Conservation (phyloP, 2,797 vertebrate species). For the Crossoptilon crossoptilon region DNA sequence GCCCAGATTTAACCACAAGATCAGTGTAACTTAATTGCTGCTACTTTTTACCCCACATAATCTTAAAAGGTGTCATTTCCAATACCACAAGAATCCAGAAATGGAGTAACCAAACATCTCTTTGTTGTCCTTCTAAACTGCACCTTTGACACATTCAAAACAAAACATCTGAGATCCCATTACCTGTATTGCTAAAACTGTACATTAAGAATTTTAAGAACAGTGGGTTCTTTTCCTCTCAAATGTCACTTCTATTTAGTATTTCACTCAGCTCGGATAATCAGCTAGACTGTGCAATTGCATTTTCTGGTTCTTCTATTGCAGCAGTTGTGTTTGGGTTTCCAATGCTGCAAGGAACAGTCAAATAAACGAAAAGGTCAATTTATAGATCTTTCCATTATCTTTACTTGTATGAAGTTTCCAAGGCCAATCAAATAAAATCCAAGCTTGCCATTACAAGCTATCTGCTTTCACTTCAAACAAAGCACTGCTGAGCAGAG, state of each 20-base stretch:
- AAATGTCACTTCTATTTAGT: neutral
- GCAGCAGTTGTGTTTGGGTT: neutral
- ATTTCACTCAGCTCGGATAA: neutral
- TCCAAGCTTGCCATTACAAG: neutral
- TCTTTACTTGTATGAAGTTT: slow-evolving; percentile 8
- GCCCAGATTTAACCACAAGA: neutral
- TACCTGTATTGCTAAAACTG: neutral
- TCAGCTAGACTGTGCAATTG: neutral
- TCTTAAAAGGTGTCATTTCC: neutral
- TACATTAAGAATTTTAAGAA: neutral
- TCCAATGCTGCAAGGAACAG: slow-evolving; percentile 1
- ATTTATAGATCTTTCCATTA: neutral
- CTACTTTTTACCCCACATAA: neutral
- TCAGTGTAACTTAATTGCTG: rapidly evolving
- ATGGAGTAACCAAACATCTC: neutral
- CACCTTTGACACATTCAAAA: neutral
- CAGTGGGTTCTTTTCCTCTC: neutral
- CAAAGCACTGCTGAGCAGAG: neutral
- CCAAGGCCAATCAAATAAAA: slow-evolving; percentile 24
- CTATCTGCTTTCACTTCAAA: slow-evolving; percentile 14
- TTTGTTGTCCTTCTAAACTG: neutral
- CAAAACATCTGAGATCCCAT: neutral
- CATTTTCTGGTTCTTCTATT: neutral
- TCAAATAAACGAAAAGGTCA: neutral
- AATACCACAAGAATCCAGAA: neutral